These are phyloP conservation scores for Caenorhabditis briggsae DNA, from an alignment of 1,140 invertebrate genomes.

Conservation along the genomic window DNA sequence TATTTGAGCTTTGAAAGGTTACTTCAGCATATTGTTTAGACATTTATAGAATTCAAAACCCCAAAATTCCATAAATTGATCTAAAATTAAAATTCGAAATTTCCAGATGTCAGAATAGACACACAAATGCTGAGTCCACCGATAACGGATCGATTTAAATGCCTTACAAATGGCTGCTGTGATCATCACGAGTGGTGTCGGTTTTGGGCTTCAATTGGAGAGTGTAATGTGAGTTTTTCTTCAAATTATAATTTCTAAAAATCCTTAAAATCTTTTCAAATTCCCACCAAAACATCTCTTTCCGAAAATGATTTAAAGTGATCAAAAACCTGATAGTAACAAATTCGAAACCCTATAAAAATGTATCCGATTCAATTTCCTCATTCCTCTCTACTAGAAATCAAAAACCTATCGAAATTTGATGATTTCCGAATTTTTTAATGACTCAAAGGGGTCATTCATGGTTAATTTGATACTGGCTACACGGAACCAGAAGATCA, in stretches of 20 bases:
- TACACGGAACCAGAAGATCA: no score
- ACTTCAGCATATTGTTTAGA: no score
- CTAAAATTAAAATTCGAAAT: neutral
- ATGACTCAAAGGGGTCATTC: no score
- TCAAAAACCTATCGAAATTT: slow-evolving; percentile 25
- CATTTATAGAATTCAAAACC: neutral
- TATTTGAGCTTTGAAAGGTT: no score
- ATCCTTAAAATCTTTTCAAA: neutral
- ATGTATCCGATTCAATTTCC: neutral
- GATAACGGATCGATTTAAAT: slow-evolving; percentile 75
- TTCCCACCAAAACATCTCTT: neutral
- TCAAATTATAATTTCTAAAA: no score
- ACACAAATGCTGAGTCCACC: slow-evolving; percentile 65
- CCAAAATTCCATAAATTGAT: neutral
- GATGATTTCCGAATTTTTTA: no score
- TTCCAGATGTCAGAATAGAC: slow-evolving; percentile 41
- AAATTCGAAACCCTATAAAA: neutral
- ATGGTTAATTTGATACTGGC: no score
- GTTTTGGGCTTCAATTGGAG: slow-evolving; percentile 77
- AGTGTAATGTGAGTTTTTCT: slow-evolving; percentile 67
- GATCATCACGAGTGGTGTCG: slow-evolving; percentile 78
- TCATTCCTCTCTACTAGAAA: neutral
- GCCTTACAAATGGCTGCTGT: slow-evolving; percentile 75
- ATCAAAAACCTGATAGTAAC: neutral
- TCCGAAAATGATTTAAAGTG: neutral